Evolutionary conservation across 2,113 vertebrate genomes (phyloP), one percentile per base, ranked within the genome.

Genomic region (Oxyura jamaicensis): DNA sequence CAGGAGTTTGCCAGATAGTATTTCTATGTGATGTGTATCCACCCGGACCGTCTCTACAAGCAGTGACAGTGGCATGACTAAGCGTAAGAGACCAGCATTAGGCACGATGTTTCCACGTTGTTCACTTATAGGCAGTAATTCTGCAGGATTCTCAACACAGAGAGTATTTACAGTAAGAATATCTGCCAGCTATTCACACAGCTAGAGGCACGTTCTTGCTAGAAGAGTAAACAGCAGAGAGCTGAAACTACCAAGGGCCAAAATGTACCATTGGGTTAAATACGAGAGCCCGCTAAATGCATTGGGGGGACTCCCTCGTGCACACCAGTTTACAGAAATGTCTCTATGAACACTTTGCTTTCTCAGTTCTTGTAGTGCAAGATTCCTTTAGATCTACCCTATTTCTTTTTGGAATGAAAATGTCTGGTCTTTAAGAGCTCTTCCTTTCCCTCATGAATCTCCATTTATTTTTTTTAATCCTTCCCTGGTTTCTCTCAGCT

Each of bases 401-500:
- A 31, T 41, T 77, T 78, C 11, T 59, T 69, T 78, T 66, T 74
- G n/a, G 36, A 74, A 66, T 35, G 13, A 78, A 86, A 53, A 13
- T 42, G 13, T 12, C 39, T 60, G 44, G 29, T 8, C 55, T 90
- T 75, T 67, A 65, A 50, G 23, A 89, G 19, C 5, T 50, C 28
- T 9, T 29, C 48, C 13, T 79, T 75, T 72, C 19, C 21, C 8
- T 75, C 41, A 74, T 19, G 4, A 53, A 31, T 56, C 39, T 60
- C 6, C 6, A 4, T 86, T 73, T 93, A 28, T 88, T 88, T 92
- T 88, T 92, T 92, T 91, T 65, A 66, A 46, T 75, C 7, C 52
- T 88, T 94, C 67, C 75, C 94, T 92, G 60, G 41, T 83, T 90
- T 66, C 28, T 68, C 35, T 86, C n/a, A 94, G 86, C 92, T 93